Evolutionary conservation across 2,888 invertebrate species (phyloP), one percentile per base, ranked within the genome.

Genomic region (Mythimna albipuncta): DNA sequence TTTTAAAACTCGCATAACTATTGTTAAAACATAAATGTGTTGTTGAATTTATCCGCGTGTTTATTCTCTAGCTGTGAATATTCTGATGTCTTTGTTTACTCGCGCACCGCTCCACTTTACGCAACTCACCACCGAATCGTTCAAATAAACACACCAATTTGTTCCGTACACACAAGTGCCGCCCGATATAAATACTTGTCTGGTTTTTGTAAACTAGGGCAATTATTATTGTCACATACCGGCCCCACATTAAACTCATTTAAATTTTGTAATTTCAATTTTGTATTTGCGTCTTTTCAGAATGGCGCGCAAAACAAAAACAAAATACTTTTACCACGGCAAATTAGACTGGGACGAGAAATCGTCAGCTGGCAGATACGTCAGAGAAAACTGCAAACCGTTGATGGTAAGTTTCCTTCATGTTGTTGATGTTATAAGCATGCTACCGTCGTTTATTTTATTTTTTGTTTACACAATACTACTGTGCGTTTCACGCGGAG

Each of bases 331-430:
- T 96, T 99, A 99, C 96, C 98, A 99, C 93, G 99, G 99, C 69
- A 98, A 98, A 96, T 97, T 99, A 91, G 99, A 99, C 95, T 99
- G 99, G 99, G 99, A 99, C 93, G 99, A 99, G 87, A 99, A 99
- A 92, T 99, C 99, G 91, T 98, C 99, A 66, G 99, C 99, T 76
- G 99, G 99, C 69, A 98, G 99, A 96, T 99, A 99, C 92, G 99
- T 99, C 58, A 97, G 99, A 89, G 99, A 99, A 94, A 99, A 99
- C 94, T 99, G 99, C 96, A 99, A 99, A 97, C 99, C 99, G 70
- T 96, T 99, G 87, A 97, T 97, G 97, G 99, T 99, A 95, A 97
- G 97, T 97, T 63, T 47, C 16, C 11, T 52, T 38, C 19, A 2
- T 47, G 26, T n/a, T 69, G 11, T 35, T 52, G 4, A 47, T 35